Evolutionary conservation across 2,888 invertebrate species (phyloP), one percentile per base, ranked within the genome.

Genomic region (Lasioglossum morio): DNA sequence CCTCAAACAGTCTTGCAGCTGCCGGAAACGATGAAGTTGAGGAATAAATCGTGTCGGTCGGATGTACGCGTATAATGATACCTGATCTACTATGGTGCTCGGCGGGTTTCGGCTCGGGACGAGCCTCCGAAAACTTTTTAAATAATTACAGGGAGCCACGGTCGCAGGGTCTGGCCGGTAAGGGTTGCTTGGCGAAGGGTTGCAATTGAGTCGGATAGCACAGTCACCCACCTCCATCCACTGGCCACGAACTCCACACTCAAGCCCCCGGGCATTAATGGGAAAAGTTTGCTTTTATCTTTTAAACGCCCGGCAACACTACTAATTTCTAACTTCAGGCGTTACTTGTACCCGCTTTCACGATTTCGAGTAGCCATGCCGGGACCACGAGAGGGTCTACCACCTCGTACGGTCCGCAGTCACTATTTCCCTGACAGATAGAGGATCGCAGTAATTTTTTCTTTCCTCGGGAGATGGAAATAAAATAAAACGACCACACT

Each of bases 251-350:
- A 60, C 77, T 79, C 84, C 81, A 46, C 86, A 74, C 86, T 84
- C 79, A 43, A 70, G 83, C 84, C 87, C 85, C 87, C 86, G 88
- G 88, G 92, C 92, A 94, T 94, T 94, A 95, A 95, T 95, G 94
- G 93, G 94, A 94, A 95, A 95, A 95, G 94, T 95, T 95, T 92
- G 91, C 93, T 94, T 95, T 95, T 95, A 95, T 95, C 95, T 95
- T 94, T 94, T 93, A 95, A 95, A 94, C 93, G 95, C 91, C 92
- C 91, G 89, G 93, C 93, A 95, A 95, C 95, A 93, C 93, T 93
- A 93, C 94, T 95, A 95, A 94, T 94, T 95, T 93, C 93, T 91
- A 94, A 94, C 94, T 94, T 94, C 92, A 90, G 92, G 92, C 93
- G 92, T 94, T 93, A 93, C 93, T 93, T 93, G 88, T 90, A 91